Conservation (phyloP, 2,888 invertebrate species). For the Griposia aprilina region DNA sequence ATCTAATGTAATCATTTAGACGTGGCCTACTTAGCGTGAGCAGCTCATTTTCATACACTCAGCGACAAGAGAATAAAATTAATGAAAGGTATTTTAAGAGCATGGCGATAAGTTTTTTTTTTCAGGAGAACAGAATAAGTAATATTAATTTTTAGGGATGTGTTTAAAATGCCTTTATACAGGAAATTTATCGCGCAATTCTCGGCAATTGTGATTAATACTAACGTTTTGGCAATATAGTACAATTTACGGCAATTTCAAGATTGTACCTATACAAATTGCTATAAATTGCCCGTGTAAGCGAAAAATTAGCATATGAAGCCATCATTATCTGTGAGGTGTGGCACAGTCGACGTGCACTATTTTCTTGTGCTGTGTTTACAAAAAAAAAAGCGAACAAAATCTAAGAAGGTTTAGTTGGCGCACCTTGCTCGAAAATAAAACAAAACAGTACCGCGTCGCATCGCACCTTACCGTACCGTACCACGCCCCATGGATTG, state of each 20-base stretch:
- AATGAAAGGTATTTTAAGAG: constrained; percentile 18
- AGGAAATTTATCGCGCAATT: background rate
- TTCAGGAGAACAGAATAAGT: background rate
- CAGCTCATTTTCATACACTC: constrained; percentile 45
- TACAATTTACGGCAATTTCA: background rate
- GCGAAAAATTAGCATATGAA: background rate
- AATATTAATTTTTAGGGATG: background rate
- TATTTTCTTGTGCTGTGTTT: no score
- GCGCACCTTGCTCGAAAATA: background rate
- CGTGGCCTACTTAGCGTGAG: constrained; percentile 40
- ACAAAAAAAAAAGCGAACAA: background rate
- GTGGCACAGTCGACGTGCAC: no score
- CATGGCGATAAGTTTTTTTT: constrained; percentile 2
- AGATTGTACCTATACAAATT: background rate
- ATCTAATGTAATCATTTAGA: constrained; percentile 53
- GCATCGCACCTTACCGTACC: background rate
- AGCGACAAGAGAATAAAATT: constrained; percentile 28
- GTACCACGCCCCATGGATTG: background rate
- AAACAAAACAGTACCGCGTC: background rate
- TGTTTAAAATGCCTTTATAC: background rate
- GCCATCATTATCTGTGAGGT: no score
- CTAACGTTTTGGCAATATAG: background rate
- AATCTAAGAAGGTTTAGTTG: background rate
- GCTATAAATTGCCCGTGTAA: background rate
- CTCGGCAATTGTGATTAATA: background rate